phyloP scores from a whole-genome alignment of 2,888 invertebrate genomes.

The Ophonus ardosiacus region DNA sequence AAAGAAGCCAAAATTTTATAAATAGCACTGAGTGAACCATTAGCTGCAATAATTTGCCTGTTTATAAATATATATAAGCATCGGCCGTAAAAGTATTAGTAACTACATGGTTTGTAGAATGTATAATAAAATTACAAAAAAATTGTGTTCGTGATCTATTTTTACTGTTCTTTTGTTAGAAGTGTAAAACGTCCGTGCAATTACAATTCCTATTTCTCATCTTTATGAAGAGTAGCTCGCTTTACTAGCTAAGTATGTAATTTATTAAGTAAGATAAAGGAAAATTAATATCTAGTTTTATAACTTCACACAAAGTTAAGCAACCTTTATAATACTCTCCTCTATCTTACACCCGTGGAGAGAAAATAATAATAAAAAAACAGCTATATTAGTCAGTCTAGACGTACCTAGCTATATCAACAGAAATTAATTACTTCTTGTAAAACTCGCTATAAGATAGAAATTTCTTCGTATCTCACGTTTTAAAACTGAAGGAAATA shows the following conservation, averaged over 20 bases:
- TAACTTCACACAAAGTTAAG: slow-evolving; percentile 42
- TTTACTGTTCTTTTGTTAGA: neutral
- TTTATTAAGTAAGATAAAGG: slow-evolving; percentile 38
- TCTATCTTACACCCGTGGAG: neutral
- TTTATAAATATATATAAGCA: too few relatives aligned
- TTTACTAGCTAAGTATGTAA: slow-evolving; percentile 38
- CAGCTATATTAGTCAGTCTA: slow-evolving; percentile 22
- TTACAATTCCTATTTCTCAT: neutral
- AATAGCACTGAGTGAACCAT: too few relatives aligned
- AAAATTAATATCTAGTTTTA: slow-evolving; percentile 35
- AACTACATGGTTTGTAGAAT: too few relatives aligned
- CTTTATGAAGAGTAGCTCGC: slow-evolving; percentile 25
- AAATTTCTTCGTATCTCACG: neutral
- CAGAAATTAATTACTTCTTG: slow-evolving; percentile 16
- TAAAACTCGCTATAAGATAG: neutral
- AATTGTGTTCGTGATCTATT: neutral
- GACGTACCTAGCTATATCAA: slow-evolving; percentile 21
- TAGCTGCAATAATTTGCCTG: too few relatives aligned
- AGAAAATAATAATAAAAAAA: slow-evolving; percentile 15
- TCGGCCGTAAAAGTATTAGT: too few relatives aligned
- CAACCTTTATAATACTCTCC: slow-evolving; percentile 26
- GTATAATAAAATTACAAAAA: neutral
- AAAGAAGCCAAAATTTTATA: too few relatives aligned
- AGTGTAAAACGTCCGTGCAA: neutral
- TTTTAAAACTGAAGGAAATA: neutral